These are phyloP conservation scores for Liasis olivaceus DNA, from an alignment of 2,797 vertebrate genomes.

Conservation along the genomic window DNA sequence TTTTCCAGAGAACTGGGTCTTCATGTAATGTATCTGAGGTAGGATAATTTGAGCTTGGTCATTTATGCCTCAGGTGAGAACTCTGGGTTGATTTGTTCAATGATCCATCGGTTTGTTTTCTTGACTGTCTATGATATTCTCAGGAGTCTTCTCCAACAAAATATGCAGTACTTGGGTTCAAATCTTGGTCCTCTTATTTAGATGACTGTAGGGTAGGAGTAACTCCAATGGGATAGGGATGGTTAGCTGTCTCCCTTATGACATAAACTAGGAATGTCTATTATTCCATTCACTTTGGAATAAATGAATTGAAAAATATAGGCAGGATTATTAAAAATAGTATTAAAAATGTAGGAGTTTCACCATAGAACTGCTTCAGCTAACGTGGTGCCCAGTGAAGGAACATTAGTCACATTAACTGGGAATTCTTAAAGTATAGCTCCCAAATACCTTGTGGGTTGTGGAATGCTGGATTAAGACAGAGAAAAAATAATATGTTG, in stretches of 20 bases:
- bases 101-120: background rate
- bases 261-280: background rate
- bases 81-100: background rate
- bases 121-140: background rate
- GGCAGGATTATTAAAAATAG: background rate
- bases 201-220: background rate
- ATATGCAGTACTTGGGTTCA: background rate
- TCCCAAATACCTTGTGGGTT: background rate
- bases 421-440: background rate
- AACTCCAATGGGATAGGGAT: background rate
- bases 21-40: background rate
- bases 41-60: background rate
- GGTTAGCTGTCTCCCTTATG: background rate
- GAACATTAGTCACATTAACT: background rate
- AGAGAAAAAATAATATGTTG: background rate
- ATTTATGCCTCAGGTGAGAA: background rate
- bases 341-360: background rate
- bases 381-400: background rate
- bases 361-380: background rate
- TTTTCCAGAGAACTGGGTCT: background rate
- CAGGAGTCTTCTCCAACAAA: background rate
- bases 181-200: background rate
- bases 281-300: background rate
- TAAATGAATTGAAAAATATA: background rate
- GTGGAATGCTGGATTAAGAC: background rate